These are phyloP conservation scores for Myodes glareolus DNA, from an alignment of 2,113 vertebrate species.

Conservation along the genomic window DNA sequence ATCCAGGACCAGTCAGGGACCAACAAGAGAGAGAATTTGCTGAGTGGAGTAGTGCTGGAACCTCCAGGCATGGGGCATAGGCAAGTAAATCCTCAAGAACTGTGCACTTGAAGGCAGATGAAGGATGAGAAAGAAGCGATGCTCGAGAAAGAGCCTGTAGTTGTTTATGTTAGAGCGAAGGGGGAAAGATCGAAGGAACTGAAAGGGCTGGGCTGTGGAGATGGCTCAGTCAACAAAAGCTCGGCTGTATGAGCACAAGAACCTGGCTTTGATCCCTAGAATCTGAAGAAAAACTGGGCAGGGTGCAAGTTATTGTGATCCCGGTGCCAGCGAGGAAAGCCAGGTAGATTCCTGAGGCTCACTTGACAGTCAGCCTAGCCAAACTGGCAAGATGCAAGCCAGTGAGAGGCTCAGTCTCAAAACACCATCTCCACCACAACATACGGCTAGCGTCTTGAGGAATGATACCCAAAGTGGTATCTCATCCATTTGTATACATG, in stretches of 20 bases:
- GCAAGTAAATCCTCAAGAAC: accelerated
- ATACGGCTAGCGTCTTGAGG: background rate
- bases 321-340: background rate
- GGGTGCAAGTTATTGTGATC: background rate
- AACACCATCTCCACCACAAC: background rate
- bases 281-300: background rate
- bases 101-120: background rate
- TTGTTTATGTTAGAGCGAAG: background rate
- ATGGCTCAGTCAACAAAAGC: background rate
- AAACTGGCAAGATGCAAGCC: background rate
- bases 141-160: background rate
- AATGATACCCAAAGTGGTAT: background rate
- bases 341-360: background rate
- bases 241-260: background rate
- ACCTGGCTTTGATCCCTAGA: background rate
- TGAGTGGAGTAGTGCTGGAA: too few relatives aligned
- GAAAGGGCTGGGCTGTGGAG: background rate
- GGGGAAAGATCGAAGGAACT: accelerated
- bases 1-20: background rate
- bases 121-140: background rate
- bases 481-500: background rate
- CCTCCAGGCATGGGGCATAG: background rate
- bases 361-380: background rate
- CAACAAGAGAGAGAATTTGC: background rate
- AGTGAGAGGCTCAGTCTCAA: background rate